Base-by-base conservation (phyloP, 1,140 invertebrate genomes). In the Cyrtorhinus lividipennis region DNA sequence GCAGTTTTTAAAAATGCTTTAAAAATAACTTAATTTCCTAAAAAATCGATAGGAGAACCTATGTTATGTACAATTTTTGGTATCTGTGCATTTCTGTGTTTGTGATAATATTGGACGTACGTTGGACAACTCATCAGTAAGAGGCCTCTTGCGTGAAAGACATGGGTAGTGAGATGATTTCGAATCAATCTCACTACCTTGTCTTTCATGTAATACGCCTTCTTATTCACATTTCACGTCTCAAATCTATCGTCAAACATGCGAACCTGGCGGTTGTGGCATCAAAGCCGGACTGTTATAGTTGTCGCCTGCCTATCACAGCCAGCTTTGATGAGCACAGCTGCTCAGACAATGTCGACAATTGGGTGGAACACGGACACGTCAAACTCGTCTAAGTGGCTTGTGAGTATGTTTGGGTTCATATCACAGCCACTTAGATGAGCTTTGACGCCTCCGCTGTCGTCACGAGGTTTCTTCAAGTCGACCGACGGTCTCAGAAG, bases 91-190 rank as follows among this genome's bases (percentile, higher is more conserved):
- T n/a, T n/a, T n/a, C n/a, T n/a, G n/a, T n/a, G n/a, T n/a, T n/a
- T n/a, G n/a, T n/a, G n/a, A n/a, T n/a, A n/a, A n/a, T n/a, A n/a
- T n/a, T n/a, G n/a, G n/a, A n/a, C n/a, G n/a, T n/a, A n/a, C n/a
- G n/a, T n/a, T n/a, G n/a, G n/a, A n/a, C n/a, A n/a, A n/a, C n/a
- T n/a, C n/a, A n/a, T n/a, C n/a, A n/a, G n/a, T n/a, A n/a, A n/a
- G n/a, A n/a, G n/a, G n/a, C n/a, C n/a, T n/a, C n/a, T n/a, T 61
- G 15, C 71, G 72, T 90, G 88, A 91, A 90, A 90, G 88, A 92
- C 88, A 90, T 89, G 88, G 88, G 88, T 92, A 91, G 88, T 91
- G 88, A 91, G 87, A 90, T 90, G 87, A 81, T 20, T 10, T n/a
- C n/a, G 5, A 22, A 8, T 20, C 20, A 8, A 80, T 87, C 87